phyloP scores from a whole-genome alignment of 2,113 vertebrate species.

The Sphyrna mokarran region DNA sequence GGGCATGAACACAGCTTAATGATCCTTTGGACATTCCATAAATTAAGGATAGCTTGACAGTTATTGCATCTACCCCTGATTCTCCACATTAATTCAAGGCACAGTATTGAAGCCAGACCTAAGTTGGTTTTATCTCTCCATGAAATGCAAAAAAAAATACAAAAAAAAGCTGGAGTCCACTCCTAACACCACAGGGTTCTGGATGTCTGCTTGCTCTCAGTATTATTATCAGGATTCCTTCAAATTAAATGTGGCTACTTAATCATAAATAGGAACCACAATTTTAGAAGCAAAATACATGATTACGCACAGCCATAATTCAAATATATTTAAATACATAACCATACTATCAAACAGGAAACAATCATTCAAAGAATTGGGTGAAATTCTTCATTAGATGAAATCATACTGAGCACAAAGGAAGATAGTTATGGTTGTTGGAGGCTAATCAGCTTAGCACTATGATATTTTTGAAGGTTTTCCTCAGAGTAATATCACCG shows the following conservation, averaged over 20 bases:
- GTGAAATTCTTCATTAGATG: background rate
- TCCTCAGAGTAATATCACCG: background rate
- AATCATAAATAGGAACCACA: background rate
- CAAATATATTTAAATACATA: background rate
- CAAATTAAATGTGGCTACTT: background rate
- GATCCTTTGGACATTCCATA: conserved; percentile 7
- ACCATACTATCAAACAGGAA: background rate
- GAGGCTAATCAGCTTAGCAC: background rate
- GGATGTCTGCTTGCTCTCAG: background rate
- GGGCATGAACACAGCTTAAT: conserved; percentile 9
- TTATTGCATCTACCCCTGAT: background rate
- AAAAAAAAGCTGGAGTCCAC: background rate
- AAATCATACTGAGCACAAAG: background rate
- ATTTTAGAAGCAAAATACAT: background rate
- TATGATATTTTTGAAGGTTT: background rate
- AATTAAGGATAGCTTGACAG: background rate
- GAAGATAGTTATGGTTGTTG: background rate
- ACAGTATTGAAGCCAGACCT: background rate
- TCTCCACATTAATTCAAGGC: conserved; percentile 2
- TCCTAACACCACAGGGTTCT: background rate
- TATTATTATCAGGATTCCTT: background rate
- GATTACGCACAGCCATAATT: background rate
- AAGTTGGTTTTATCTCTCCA: background rate
- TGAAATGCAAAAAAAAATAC: background rate
- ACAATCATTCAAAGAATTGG: background rate